Evolutionary conservation across 2,113 vertebrate species (phyloP), one percentile per base, ranked within the genome.

Genomic region (Monopterus albus): DNA sequence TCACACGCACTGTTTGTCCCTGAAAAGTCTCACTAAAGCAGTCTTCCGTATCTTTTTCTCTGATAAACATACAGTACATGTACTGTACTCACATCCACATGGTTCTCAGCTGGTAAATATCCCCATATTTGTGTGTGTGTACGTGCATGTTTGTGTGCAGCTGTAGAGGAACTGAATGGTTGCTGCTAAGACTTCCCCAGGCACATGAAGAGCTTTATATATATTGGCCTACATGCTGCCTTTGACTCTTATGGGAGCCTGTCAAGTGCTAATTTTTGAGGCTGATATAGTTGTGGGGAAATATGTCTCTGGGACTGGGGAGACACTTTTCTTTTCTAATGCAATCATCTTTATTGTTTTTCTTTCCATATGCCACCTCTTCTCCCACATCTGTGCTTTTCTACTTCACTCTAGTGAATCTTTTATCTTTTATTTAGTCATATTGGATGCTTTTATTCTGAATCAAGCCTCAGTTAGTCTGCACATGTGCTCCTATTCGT

Each of bases 171-270:
- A 38, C 38, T 52, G 52, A 28, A 29, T 62, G 63, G 38, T 58
- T 72, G 56, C 81, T 79, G 51, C 35, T 42, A 20, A 63, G 65
- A 69, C 57, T 47, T 26, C 76, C 75, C 43, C 49, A 29, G 70
- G 78, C 78, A 13, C 31, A 35, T 31, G 33, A 72, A 75, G 59
- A 28, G 49, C 75, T 62, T 82, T 61, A 78, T 81, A 64, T 77
- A 82, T 75, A 71, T 59, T 60, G 68, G 55, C 82, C 80, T 71
- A 66, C 74, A 85, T 88, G 84, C 61, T 83, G 84, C 64, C 50
- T 56, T 21, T 23, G 49, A 20, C 75, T 78, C 79, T 75, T 59
- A 62, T 59, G 80, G 71, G 82, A 81, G 56, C 60, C 39, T 75
- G 67, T 73, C 61, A 26, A 25, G 28, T 72, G 75, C 68, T 50